A percentile compares a stretch with the other conserved stretches of the same genome.
These are phyloP conservation scores for Philopotamus ludificatus DNA, from an alignment of 1,140 invertebrate genomes.

Conservation along the genomic window DNA sequence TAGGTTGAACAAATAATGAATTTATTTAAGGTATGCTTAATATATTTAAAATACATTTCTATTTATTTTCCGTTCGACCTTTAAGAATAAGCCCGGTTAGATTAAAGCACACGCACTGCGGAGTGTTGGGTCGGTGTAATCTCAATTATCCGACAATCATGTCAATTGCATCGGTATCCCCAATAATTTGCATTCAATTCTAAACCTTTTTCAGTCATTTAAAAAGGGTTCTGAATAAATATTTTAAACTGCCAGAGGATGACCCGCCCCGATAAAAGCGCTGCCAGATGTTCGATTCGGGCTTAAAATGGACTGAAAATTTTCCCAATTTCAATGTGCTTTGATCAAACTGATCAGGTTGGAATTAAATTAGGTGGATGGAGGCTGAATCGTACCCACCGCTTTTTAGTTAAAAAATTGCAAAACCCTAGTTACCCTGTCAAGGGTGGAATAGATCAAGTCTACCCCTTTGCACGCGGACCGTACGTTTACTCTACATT, in stretches of 20 bases:
- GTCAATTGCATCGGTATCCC: background rate
- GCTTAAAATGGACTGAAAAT: constrained; percentile 13
- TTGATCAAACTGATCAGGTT: constrained; percentile 11
- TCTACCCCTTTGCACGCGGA: too few species aligned
- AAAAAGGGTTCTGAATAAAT: background rate
- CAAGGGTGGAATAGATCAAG: background rate
- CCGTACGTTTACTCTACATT: too few species aligned
- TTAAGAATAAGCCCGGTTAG: too few species aligned
- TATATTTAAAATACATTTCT: too few species aligned
- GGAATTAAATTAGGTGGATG: constrained; percentile 21
- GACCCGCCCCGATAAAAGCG: background rate
- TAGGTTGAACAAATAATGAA: too few species aligned
- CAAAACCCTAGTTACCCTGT: background rate
- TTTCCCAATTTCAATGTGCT: background rate
- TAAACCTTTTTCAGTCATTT: constrained; percentile 2
- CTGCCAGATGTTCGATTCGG: constrained; percentile 2
- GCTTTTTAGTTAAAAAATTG: constrained; percentile 14
- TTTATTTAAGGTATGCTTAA: too few species aligned
- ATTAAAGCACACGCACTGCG: too few species aligned
- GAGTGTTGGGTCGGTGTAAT: too few species aligned
- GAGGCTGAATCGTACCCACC: constrained; percentile 9
- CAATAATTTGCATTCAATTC: constrained; percentile 12
- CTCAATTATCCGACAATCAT: too few species aligned
- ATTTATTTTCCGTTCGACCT: too few species aligned
- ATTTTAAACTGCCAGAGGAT: background rate